Base-by-base conservation (phyloP, 2,888 invertebrate species). In the Diaprepes abbreviatus region DNA sequence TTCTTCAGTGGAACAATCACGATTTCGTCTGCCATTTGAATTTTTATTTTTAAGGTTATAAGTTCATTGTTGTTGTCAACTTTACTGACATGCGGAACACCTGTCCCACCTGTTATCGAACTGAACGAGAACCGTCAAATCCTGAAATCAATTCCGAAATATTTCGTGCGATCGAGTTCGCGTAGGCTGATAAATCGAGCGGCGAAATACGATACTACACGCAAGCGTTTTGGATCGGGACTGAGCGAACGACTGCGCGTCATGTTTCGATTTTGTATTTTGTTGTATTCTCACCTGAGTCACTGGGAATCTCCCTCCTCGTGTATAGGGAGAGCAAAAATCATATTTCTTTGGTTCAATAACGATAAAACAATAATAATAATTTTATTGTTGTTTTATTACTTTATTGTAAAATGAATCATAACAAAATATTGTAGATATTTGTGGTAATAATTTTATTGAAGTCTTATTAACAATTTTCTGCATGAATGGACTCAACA, bases 1-100 rank as follows among this genome's bases (percentile, higher is more conserved):
- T 92, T 92, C 79, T 88, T 86, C 78, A 91, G 63, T 43, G 79
- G 78, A 43, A 82, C 75, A 12, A 77, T 75, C 12, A 77, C 71
- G 16, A 66, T 67, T 31, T 76, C 74, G 43, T 77, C 70, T 35
- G 72, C 74, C 75, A 75, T 76, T 45, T 28, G n/a, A 57, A 43
- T 14, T 40, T 19, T n/a, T 24, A 14, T 45, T 16, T 59, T 43
- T 35, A n/a, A 19, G 6, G 28, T 40, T 33, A 58, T 40, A 35
- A 38, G 35, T 17, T 14, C 55, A 55, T 55, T 9, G 54, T 54
- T 55, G 12, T 38, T 21, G 55, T 38, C 35, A 55, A 31, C 35
- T 35, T 35, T 19, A 14, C 2, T 54, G 9, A 24, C 36, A 54
- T 28, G 21, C 55, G 12, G 55, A 7, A n/a, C 19, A 35, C 52